phyloP scores from a whole-genome alignment of 2,888 invertebrate genomes.

The Eremobia ochroleuca region DNA sequence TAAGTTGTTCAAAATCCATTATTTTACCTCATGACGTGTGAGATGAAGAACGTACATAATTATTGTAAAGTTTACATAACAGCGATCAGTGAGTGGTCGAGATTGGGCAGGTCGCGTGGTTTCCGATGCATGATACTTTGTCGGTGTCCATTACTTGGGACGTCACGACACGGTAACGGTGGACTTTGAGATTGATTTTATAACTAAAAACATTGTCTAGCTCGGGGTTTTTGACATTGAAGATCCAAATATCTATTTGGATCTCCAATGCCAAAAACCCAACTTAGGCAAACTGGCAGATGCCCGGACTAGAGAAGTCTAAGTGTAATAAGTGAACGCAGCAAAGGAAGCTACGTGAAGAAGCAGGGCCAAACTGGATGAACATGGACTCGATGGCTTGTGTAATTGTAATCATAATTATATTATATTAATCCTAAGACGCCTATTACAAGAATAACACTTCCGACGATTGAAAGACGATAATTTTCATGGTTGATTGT shows the following conservation, averaged over 20 bases:
- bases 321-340: not conserved
- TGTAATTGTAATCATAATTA: not conserved
- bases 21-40: constrained; percentile 14
- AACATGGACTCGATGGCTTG: not conserved
- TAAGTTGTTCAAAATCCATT: constrained; percentile 1
- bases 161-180: not conserved
- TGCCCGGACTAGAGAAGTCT: not conserved
- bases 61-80: constrained; percentile 72
- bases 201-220: not conserved
- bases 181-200: not conserved
- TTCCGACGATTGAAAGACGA: too few species aligned
- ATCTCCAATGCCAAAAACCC: too few species aligned
- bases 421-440: not conserved
- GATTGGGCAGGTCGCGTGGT: constrained; percentile 71
- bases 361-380: not conserved
- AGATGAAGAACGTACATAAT: constrained; percentile 37
- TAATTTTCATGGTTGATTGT: too few species aligned
- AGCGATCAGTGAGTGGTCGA: constrained; percentile 76
- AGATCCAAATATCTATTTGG: not conserved
- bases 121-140: constrained; percentile 63
- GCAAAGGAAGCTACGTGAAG: not conserved
- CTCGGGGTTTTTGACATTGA: not conserved
- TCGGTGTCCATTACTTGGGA: constrained; percentile 53
- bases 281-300: too few species aligned
- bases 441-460: too few species aligned